Base-by-base conservation (phyloP, 2,888 invertebrate genomes). In the Agonum fuliginosum region DNA sequence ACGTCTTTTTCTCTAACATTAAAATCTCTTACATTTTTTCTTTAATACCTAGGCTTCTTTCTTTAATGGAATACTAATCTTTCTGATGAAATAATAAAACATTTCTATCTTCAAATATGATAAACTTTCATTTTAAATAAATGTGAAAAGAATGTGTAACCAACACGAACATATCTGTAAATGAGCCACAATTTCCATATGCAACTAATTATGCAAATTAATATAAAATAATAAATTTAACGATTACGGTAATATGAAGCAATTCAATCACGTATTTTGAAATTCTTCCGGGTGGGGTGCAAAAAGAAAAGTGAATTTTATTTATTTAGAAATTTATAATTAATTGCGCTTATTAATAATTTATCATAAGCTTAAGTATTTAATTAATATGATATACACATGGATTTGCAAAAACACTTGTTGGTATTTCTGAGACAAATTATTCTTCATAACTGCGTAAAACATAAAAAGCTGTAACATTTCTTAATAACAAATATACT, bases 291-390 rank as follows among this genome's bases (percentile, higher is more conserved):
- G 37, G 37, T 67, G 41, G 41, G 37, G 20, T 22, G 2, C 54
- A 67, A 67, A 41, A 41, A 67, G 37, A 67, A 67, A 67, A 67
- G 41, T 46, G 48, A 70, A 46, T 51, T 71, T 71, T 48, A n/a
- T 34, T 71, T 51, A 48, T 71, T 51, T 51, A 71, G 67, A 71
- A 48, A 71, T 71, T 71, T 27, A 70, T 43, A 70, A 70, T 69
- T 70, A 70, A 70, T 71, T 71, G 71, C 17, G n/a, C 12, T 48
- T 17, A 71, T 71, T 71, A 71, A 46, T 46, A 46, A 71, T 48
- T 30, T 51, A 71, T 71, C 30, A 71, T 51, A 67, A 30, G 30
- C 27, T 14, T 62, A 62, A 62, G 27, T 62, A 62, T 62, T 27
- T 27, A 62, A 62, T 54, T 62, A 62, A 62, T 62, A 62, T 62